These are phyloP conservation scores for Chrysina gloriosa DNA, from an alignment of 2,888 invertebrate genomes.

Conservation along the genomic window DNA sequence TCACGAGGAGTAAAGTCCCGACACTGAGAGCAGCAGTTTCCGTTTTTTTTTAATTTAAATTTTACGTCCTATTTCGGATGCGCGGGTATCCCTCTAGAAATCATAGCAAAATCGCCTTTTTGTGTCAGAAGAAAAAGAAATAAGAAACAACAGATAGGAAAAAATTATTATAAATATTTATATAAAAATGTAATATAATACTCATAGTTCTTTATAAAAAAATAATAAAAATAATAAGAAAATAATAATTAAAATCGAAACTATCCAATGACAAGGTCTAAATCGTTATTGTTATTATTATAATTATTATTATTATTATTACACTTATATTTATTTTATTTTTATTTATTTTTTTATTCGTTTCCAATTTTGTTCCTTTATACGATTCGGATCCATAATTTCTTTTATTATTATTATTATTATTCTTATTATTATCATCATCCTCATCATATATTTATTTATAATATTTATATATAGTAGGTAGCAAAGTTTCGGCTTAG, in stretches of 20 bases:
- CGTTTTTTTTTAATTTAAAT: no score
- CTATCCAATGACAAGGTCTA: no score
- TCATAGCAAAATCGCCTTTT: no score
- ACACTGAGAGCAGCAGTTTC: no score
- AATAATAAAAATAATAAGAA: no score
- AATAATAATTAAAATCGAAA: no score
- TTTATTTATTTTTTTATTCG: background rate
- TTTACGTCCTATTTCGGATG: no score
- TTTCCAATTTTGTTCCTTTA: background rate
- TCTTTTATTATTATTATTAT: background rate
- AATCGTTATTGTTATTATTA: background rate
- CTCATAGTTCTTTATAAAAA: conserved; percentile 1
- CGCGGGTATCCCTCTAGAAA: no score
- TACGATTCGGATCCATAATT: conserved; percentile 3
- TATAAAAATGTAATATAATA: conserved; percentile 10
- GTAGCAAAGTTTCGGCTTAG: background rate
- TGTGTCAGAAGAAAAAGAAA: background rate
- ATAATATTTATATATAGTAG: conserved; percentile 9
- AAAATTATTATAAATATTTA: background rate
- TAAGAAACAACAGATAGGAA: background rate
- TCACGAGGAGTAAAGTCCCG: no score
- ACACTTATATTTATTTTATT: background rate
- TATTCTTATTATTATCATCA: background rate
- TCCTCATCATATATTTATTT: background rate
- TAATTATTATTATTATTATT: background rate